phyloP scores from a whole-genome alignment of 2,888 invertebrate genomes.

The Macrophya annulata region DNA sequence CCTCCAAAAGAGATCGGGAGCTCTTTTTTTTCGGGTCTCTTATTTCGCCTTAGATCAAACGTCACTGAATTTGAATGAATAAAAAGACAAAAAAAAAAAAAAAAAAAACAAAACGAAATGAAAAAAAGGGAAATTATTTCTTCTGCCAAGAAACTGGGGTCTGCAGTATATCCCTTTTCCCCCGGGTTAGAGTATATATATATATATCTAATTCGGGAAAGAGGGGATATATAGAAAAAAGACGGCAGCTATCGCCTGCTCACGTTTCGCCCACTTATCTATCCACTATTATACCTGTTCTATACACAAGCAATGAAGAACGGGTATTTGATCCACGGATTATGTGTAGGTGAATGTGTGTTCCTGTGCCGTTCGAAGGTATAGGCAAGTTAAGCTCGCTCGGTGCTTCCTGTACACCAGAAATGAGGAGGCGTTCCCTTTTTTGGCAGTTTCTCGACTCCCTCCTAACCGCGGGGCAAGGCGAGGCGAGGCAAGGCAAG shows the following conservation, averaged over 20 bases:
- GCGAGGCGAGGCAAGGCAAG: not conserved
- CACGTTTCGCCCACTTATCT: constrained; percentile 48
- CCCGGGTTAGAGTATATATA: too few species aligned
- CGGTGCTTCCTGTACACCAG: constrained; percentile 36
- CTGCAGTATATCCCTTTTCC: not conserved
- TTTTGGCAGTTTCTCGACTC: constrained; percentile 50
- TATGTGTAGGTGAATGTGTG: not conserved
- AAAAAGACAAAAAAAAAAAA: not conserved
- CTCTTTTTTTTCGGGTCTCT: not conserved
- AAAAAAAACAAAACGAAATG: not conserved
- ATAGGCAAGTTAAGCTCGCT: constrained; percentile 8
- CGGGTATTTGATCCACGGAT: constrained; percentile 24
- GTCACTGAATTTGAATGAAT: not conserved
- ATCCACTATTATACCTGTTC: not conserved
- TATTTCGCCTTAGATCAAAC: not conserved
- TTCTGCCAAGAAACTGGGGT: not conserved
- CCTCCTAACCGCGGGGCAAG: not conserved
- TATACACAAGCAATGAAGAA: constrained; percentile 11
- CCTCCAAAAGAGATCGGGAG: not conserved
- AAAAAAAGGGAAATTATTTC: not conserved
- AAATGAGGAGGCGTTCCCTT: constrained; percentile 53
- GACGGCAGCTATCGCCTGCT: not conserved
- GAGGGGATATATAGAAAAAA: not conserved
- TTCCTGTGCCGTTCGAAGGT: not conserved
- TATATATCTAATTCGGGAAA: not conserved